These are phyloP conservation scores for Sinelater perroti DNA, from an alignment of 2,888 invertebrate genomes.

Conservation along the genomic window DNA sequence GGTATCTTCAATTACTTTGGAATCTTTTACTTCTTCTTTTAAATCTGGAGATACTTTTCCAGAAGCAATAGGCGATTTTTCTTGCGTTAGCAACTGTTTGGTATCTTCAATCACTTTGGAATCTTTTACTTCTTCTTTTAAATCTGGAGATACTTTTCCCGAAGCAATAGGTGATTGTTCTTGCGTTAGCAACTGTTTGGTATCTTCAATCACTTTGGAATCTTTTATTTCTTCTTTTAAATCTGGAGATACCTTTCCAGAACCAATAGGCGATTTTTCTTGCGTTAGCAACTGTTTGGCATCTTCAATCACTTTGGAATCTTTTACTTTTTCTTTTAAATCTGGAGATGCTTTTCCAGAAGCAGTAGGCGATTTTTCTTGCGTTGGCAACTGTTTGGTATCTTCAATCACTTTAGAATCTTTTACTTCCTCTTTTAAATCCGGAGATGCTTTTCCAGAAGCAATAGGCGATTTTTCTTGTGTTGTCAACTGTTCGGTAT, in stretches of 20 bases:
- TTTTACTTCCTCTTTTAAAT: conserved; percentile 42
- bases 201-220: no score
- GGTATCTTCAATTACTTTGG: no score
- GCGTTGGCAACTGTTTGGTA: conserved; percentile 35
- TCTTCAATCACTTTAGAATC: conserved; percentile 31
- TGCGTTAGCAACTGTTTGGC: no score
- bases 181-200: no score
- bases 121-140: no score
- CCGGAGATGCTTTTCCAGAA: conserved; percentile 47
- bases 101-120: no score
- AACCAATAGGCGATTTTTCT: conserved; percentile 6
- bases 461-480: conserved; percentile 32
- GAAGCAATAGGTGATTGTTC: background rate
- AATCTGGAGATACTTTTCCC: background rate
- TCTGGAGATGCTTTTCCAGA: conserved; percentile 31
- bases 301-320: no score
- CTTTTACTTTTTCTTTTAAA: conserved; percentile 1
- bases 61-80: conserved; percentile 29
- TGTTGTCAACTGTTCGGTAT: no score
- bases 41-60: no score
- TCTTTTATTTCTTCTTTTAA: conserved; percentile 9
- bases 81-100: background rate
- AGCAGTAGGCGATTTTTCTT: conserved; percentile 4
- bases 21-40: no score
- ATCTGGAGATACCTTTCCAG: conserved; percentile 38